Conservation (phyloP, 2,797 vertebrate species). For the Trachurus trachurus region DNA sequence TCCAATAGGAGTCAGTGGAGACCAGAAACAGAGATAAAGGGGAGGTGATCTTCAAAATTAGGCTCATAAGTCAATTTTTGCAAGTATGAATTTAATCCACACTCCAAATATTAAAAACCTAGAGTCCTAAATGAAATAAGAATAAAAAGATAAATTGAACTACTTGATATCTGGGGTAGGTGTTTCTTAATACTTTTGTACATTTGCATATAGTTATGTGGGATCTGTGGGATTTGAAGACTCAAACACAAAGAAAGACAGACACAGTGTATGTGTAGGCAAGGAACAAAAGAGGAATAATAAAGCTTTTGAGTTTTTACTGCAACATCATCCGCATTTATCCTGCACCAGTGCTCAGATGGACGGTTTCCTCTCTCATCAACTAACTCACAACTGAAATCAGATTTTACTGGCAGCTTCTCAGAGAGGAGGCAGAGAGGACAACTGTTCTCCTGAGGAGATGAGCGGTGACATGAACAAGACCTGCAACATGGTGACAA, state of each 20-base stretch:
- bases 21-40: background rate
- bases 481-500: slow-evolving; percentile 1
- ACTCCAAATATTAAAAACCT: background rate
- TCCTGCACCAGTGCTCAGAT: slow-evolving; percentile 26
- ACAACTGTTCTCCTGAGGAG: slow-evolving; percentile 34
- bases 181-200: background rate
- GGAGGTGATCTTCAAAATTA: background rate
- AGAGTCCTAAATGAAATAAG: background rate
- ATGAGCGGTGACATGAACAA: slow-evolving; percentile 29
- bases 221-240: background rate
- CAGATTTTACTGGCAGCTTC: slow-evolving; percentile 43
- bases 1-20: background rate
- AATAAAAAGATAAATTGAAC: background rate
- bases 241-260: background rate
- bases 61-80: background rate
- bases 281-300: slow-evolving; percentile 34
- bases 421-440: slow-evolving; percentile 32
- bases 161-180: background rate
- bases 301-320: slow-evolving; percentile 28
- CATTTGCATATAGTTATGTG: background rate
- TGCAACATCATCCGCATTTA: slow-evolving; percentile 30
- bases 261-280: background rate
- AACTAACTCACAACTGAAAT: slow-evolving; percentile 38
- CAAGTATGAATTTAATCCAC: background rate
- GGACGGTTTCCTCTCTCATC: slow-evolving; percentile 61